These are phyloP conservation scores for Myiozetetes cayanensis DNA, from an alignment of 2,113 vertebrate genomes.

Conservation along the genomic window DNA sequence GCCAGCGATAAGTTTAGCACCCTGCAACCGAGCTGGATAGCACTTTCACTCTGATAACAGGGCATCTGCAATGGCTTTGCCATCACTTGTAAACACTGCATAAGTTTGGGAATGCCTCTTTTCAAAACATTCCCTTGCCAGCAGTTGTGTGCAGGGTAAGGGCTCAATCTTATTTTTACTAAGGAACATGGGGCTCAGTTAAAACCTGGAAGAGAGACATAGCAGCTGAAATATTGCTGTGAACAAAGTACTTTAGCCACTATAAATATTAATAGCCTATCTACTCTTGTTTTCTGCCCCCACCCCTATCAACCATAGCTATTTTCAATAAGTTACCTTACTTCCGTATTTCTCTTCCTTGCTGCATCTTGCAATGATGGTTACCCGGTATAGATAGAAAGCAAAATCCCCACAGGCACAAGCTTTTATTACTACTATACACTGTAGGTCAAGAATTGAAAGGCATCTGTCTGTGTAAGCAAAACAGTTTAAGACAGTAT, in stretches of 20 bases:
- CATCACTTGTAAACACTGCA: rapidly evolving
- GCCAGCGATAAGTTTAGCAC: rapidly evolving
- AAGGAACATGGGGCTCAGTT: background rate
- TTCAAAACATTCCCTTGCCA: background rate
- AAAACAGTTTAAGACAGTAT: background rate
- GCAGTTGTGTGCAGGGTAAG: background rate
- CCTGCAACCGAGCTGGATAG: background rate
- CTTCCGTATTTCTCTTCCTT: background rate
- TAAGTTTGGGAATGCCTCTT: background rate
- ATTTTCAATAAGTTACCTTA: background rate
- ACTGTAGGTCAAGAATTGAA: background rate
- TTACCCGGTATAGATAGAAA: background rate
- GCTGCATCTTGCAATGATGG: background rate
- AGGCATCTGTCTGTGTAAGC: background rate
- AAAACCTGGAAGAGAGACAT: background rate
- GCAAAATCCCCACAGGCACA: background rate
- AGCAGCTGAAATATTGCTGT: background rate
- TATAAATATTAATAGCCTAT: background rate
- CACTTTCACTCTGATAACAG: background rate
- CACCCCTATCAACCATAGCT: background rate
- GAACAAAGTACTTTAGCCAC: background rate
- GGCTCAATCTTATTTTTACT: background rate
- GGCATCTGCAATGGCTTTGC: background rate
- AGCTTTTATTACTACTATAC: background rate
- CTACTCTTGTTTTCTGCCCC: background rate